A percentile compares a stretch with the other conserved stretches of the same genome.
These are phyloP conservation scores for Jacana jacana DNA, from an alignment of 2,113 vertebrate species.

Conservation along the genomic window DNA sequence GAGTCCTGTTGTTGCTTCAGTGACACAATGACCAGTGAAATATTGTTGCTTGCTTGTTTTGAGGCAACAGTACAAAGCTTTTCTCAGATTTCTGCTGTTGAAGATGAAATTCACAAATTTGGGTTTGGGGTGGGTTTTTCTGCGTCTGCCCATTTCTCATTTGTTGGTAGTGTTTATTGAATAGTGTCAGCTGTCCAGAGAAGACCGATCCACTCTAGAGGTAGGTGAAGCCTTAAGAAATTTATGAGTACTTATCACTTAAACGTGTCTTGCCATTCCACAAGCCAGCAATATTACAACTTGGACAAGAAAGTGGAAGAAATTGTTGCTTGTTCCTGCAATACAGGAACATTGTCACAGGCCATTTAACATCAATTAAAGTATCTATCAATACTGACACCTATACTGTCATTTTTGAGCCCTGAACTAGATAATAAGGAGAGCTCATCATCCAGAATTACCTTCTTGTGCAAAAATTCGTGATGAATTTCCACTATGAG, in stretches of 20 bases:
- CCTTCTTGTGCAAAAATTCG: background rate
- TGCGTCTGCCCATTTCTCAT: background rate
- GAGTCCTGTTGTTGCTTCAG: background rate
- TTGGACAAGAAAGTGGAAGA: background rate
- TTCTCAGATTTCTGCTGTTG: background rate
- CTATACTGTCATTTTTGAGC: background rate
- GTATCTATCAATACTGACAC: background rate
- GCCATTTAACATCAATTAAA: background rate
- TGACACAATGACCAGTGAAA: background rate
- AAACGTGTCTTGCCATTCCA: background rate
- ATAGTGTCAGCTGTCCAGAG: background rate
- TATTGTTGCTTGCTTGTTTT: background rate
- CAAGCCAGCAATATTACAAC: background rate
- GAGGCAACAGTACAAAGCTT: background rate
- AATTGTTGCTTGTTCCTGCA: background rate
- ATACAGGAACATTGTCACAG: background rate
- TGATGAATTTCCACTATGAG: background rate
- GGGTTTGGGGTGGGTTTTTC: rapidly evolving
- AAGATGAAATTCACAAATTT: background rate
- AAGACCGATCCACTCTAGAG: background rate
- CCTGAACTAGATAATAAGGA: background rate
- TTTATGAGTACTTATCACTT: background rate
- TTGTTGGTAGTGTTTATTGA: background rate
- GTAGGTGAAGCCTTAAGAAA: background rate
- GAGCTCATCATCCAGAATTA: background rate